Base-by-base conservation (phyloP, 2,888 invertebrate species). In the Ormyrus pomaceus region DNA sequence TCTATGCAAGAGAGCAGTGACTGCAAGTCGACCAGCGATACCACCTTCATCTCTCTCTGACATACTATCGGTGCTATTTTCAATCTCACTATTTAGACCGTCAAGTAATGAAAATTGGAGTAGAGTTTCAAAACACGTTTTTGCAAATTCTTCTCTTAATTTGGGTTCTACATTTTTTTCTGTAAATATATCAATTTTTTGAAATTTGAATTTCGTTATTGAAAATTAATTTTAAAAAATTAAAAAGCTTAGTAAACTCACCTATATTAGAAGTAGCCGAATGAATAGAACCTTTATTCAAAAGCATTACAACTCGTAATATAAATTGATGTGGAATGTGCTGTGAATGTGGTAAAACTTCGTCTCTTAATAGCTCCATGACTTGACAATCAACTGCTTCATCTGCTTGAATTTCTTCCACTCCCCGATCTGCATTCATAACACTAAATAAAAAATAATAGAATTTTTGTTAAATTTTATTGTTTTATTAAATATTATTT, bases 51-150 rank as follows among this genome's bases (percentile, higher is more conserved):
- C 92, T 70, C 91, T 90, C 73, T 89, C 87, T 66, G 85, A 58
- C 50, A 77, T 82, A 46, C 82, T 83, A 34, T 84, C 85, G 13
- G 84, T 84, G 45, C 78, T 83, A 8, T 84, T 84, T 68, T 89
- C 88, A 11, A 89, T 84, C 69, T 91, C 91, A 46, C 86, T 88
- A 68, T 89, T 91, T 58, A 94, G 92, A 82, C 96, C 96, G 85
- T 96, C 96, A 6, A 96, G 92, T 88, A 96, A 93, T 0, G 98
- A 98, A 92, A 98, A 98, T 91, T 98, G 98, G 65, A 99, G 92
- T 46, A 99, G 92, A 0, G 98, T 98, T 91, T 99, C 98, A 88
- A 99, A 99, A 89, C 99, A 99, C 0, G 96, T 96, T 88, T 98
- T 96, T 64, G 99, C 98, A 91, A 99, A 98, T 89, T 98, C 98